Base-by-base conservation (phyloP, 2,113 vertebrate genomes). In the Corythaeola cristata region DNA sequence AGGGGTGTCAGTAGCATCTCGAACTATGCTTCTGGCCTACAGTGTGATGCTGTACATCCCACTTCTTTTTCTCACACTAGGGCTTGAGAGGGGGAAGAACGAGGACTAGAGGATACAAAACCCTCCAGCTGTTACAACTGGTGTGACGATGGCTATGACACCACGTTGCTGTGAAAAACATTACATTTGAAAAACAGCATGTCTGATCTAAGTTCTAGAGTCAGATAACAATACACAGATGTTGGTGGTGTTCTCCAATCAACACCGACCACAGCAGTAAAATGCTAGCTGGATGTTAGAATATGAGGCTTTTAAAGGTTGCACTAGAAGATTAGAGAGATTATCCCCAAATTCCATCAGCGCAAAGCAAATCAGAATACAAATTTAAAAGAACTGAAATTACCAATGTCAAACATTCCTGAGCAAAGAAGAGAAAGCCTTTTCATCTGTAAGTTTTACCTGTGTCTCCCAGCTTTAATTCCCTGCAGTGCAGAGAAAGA, bases 131-230 rank as follows among this genome's bases (percentile, higher is more conserved):
- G 8, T 10, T 84, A 28, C 52, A 78, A 83, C 11, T 19, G 11
- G 2, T 35, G 19, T 2, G 3, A 22, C 0, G 1, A 23, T 15
- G 15, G 2, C 22, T 50, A 12, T 5, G 4, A 30, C 11, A 75
- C 28, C 8, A 39, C 18, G 37, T 19, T 3, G 0, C 3, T 49
- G 3, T 19, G 22, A 41, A 73, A 93, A 78, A 19, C 1, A 1
- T 8, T 17, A 9, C 5, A 4, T 28, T 24, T 55, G 56, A 63
- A 74, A 68, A 95, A 4, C 5, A 13, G 1, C 5, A 12, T 5
- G 13, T 32, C 11, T 56, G 18, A 33, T 12, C 11, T 18, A 41
- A 32, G 45, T 73, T 77, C 26, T 82, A 20, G 27, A 52, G 10
- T 45, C 24, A 24, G 3, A 17, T 24, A 41, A 47, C 19, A 30